Evolutionary conservation across 2,888 invertebrate species (phyloP).

Genomic region (Polia nebulosa): DNA sequence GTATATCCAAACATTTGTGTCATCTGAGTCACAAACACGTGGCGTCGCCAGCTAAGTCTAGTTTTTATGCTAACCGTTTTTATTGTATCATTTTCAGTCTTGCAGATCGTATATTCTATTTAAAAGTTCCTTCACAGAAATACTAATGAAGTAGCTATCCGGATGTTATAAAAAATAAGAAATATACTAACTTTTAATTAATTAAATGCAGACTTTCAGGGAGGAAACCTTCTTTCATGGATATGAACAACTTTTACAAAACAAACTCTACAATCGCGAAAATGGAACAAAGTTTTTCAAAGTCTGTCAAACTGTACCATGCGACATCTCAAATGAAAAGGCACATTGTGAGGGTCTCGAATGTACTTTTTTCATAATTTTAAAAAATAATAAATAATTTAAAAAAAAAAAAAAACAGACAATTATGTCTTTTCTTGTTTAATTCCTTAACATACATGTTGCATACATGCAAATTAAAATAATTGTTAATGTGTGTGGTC

Average conservation of each 20-base stretch:
- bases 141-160: not conserved
- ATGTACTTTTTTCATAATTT: too few species aligned
- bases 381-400: too few species aligned
- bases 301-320: too few species aligned
- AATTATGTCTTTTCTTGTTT: slow-evolving; percentile 7
- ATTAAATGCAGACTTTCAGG: not conserved
- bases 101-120: not conserved
- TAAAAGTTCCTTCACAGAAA: not conserved
- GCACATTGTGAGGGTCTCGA: too few species aligned
- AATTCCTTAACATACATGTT: too few species aligned
- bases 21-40: slow-evolving; percentile 37
- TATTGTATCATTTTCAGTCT: slow-evolving; percentile 25
- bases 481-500: slow-evolving; percentile 2
- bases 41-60: slow-evolving; percentile 12
- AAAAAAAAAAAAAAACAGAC: too few species aligned
- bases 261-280: too few species aligned
- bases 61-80: slow-evolving; percentile 25
- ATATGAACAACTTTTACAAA: not conserved
- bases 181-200: not conserved
- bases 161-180: not conserved
- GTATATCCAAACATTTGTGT: not conserved
- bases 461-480: not conserved
- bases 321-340: too few species aligned
- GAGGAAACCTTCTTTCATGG: not conserved
- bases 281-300: too few species aligned